phyloP scores from a whole-genome alignment of 2,888 invertebrate species.

The Erebia ligea region DNA sequence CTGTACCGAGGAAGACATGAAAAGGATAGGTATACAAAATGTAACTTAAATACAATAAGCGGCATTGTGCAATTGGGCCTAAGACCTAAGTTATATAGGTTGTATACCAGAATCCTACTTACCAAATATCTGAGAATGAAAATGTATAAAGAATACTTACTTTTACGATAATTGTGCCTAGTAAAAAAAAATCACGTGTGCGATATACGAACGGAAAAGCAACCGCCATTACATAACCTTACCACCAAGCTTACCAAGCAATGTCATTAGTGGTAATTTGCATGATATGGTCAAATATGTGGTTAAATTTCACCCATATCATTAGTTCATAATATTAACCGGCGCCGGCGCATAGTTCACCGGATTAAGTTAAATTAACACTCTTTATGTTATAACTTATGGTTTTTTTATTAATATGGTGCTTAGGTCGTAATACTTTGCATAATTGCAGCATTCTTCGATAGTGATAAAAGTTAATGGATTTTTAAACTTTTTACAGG shows the following conservation, averaged over 20 bases:
- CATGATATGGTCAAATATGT: conserved; percentile 64
- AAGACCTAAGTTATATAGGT: too few species aligned
- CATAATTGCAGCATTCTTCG: conserved; percentile 18
- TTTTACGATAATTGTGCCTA: too few species aligned
- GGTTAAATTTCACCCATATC: conserved; percentile 58
- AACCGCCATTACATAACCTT: conserved; percentile 36
- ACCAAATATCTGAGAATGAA: too few species aligned
- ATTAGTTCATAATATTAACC: conserved; percentile 41
- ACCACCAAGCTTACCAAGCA: conserved; percentile 46
- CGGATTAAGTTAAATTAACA: conserved; percentile 68
- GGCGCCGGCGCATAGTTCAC: conserved; percentile 49
- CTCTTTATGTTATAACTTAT: conserved; percentile 57
- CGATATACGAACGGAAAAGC: neutral
- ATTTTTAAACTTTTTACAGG: neutral
- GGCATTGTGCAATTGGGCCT: too few species aligned
- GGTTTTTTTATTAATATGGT: conserved; percentile 22
- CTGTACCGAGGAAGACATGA: too few species aligned
- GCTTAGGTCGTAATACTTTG: conserved; percentile 5
- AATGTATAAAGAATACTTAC: too few species aligned
- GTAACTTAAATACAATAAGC: too few species aligned
- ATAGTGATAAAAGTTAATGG: conserved; percentile 13
- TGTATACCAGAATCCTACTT: too few species aligned
- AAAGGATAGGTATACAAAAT: too few species aligned
- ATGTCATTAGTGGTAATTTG: conserved; percentile 64
- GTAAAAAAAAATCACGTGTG: neutral